A percentile compares a stretch with the other conserved stretches of the same genome.
Conservation (phyloP, 2,797 vertebrate genomes). For the Scolopax rusticola region DNA sequence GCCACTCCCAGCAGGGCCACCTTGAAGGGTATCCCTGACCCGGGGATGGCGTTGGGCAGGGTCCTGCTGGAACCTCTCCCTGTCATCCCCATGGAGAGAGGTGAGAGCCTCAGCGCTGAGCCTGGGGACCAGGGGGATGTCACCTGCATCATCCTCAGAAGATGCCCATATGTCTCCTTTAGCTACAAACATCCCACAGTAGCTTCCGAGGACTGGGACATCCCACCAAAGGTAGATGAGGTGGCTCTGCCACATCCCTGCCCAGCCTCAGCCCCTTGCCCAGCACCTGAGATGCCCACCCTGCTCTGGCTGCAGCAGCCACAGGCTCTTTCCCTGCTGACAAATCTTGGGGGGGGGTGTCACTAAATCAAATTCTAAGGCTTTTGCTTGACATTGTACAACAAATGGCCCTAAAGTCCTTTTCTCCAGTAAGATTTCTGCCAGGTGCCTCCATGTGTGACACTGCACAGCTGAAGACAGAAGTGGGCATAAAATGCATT, state of each 20-base stretch:
- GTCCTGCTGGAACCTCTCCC: not conserved
- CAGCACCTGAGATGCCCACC: fast-evolving
- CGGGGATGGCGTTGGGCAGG: not conserved
- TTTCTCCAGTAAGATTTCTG: not conserved
- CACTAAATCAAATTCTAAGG: not conserved
- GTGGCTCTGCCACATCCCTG: too few species aligned
- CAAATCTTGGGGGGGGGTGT: fast-evolving
- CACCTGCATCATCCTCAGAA: not conserved
- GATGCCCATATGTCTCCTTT: not conserved
- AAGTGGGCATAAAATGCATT: not conserved
- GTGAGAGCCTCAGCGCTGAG: not conserved
- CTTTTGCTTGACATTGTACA: fast-evolving
- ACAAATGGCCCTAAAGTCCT: not conserved
- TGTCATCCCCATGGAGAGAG: fast-evolving
- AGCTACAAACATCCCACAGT: not conserved
- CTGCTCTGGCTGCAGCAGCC: not conserved
- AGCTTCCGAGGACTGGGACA: not conserved
- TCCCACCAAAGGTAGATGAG: not conserved
- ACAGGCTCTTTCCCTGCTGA: not conserved
- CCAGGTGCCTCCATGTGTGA: not conserved
- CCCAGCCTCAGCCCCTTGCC: not conserved
- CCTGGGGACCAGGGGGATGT: too few species aligned
- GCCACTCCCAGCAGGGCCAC: too few species aligned
- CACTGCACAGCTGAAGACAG: not conserved
- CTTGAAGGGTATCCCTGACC: too few species aligned